Base-by-base conservation (phyloP, 2,113 vertebrate species). In the Notiomystis cincta region DNA sequence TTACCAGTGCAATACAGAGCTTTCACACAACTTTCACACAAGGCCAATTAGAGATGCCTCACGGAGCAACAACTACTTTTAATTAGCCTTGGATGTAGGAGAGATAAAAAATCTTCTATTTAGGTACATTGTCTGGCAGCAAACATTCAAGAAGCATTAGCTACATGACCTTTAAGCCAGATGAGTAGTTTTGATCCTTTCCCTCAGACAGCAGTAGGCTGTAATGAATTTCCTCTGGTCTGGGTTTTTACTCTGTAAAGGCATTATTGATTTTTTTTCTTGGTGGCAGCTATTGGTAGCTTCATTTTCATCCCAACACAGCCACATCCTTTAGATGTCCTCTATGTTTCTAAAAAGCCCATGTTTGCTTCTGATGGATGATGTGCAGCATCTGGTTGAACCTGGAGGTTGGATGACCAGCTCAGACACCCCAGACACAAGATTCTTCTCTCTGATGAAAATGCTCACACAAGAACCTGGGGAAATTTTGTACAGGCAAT, bases 11-110 rank as follows among this genome's bases (percentile, higher is more conserved):
- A 95, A 90, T 56, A 83, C 66, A 94, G 87, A 89, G 44, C 65
- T 94, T 72, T 73, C 56, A 82, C 58, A 86, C 38, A 93, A 93
- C 65, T 94, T 72, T 73, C 56, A 82, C 58, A 86, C 38, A 93
- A 93, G 73, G 53, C 75, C 81, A 95, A 45, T 89, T 90, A 96
- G 61, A 80, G 64, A 47, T 77, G 86, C 76, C 57, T 53, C 31
- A 25, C 58, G 56, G 44, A 14, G 45, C 61, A 57, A 83, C 0
- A 9, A 33, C 71, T 91, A 82, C 79, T 95, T 96, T 93, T 93
- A 96, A 95, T 95, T 95, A 90, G 37, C 53, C 56, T 7, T 45
- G 15, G 53, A 72, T 73, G n/a, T 64, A 50, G 57, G 72, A 82
- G 54, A 93, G 58, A 77, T 7, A 15, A 64, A 87, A 81, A 73